phyloP scores from a whole-genome alignment of 2,888 invertebrate genomes.

The Eilema caniola region DNA sequence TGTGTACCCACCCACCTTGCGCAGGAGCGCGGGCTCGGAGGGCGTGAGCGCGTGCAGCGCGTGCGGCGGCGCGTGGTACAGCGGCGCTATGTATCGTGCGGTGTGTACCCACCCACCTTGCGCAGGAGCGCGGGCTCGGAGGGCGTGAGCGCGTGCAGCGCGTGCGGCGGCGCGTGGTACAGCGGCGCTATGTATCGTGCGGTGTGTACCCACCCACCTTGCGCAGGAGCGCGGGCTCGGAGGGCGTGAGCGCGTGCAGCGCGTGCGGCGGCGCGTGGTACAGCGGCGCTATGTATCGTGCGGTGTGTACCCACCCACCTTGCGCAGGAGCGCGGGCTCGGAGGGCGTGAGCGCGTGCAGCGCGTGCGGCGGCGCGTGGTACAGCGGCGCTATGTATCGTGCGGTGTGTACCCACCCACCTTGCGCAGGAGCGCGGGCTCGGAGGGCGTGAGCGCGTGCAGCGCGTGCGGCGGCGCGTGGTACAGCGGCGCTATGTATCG shows the following conservation, averaged over 20 bases:
- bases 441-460: conserved; percentile 65
- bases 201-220: no score
- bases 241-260: conserved; percentile 67
- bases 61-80: conserved; percentile 70
- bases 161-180: conserved; percentile 68
- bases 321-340: conserved; percentile 68
- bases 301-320: no score
- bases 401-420: no score
- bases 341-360: conserved; percentile 67
- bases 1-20: no score
- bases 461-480: conserved; percentile 67
- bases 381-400: conserved; percentile 60
- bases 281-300: conserved; percentile 56
- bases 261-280: conserved; percentile 69
- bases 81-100: conserved; percentile 51
- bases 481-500: conserved; percentile 59
- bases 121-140: conserved; percentile 66
- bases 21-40: conserved; percentile 63
- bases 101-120: no score
- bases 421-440: conserved; percentile 71
- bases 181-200: conserved; percentile 56
- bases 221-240: conserved; percentile 66
- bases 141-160: conserved; percentile 68
- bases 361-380: conserved; percentile 67
- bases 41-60: conserved; percentile 69